Evolutionary conservation across 2,113 vertebrate species (phyloP).

Genomic region (Podocnemis expansa): DNA sequence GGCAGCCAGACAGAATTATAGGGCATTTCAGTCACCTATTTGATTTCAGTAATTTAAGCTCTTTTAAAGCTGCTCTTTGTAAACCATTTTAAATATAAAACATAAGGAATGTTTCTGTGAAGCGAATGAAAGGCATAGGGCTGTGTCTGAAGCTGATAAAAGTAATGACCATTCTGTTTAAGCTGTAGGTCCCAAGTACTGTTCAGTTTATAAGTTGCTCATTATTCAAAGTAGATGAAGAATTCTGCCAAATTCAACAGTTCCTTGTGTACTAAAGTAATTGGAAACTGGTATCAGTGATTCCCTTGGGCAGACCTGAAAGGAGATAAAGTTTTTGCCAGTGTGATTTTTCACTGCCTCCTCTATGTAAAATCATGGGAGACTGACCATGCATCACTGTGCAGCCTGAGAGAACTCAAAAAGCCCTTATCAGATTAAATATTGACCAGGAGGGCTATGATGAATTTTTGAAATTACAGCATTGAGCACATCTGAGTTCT

Average conservation of each 20-base stretch:
- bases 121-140: neutral
- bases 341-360: accelerated
- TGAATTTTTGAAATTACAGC: neutral
- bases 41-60: constrained; percentile 26
- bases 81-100: constrained; percentile 6
- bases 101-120: neutral
- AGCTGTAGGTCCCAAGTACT: neutral
- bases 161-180: neutral
- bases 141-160: neutral
- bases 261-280: neutral
- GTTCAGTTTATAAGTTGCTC: neutral
- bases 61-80: constrained; percentile 3
- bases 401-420: neutral
- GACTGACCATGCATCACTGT: neutral
- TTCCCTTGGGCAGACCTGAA: neutral
- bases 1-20: constrained; percentile 39
- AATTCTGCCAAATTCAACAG: neutral
- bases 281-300: neutral
- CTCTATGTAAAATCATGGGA: neutral
- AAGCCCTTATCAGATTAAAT: neutral
- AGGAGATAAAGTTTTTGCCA: neutral
- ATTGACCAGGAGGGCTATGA: neutral
- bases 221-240: neutral
- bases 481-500: neutral
- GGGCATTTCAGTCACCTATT: neutral